A percentile compares a stretch with the other conserved stretches of the same genome.
Conservation (phyloP, 1,140 invertebrate species). For the Steinernema khuongi region DNA sequence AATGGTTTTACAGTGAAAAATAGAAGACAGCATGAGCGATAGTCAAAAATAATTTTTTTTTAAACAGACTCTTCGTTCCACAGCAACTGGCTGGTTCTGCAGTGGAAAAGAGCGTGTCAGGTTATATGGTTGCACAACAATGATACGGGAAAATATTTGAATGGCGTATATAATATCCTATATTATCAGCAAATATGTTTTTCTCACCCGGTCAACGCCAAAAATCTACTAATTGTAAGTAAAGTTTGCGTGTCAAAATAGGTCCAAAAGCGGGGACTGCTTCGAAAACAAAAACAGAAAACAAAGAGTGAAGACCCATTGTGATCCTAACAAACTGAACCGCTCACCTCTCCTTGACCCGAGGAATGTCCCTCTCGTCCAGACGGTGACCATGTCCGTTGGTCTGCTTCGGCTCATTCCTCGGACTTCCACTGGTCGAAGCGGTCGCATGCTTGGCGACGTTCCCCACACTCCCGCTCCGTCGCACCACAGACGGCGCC, state of each 20-base stretch:
- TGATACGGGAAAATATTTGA: too few relatives aligned
- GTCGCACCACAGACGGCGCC: neutral
- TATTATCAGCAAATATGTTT: too few relatives aligned
- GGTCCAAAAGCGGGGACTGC: neutral
- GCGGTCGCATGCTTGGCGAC: neutral
- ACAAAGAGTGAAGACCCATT: neutral
- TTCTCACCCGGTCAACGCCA: too few relatives aligned
- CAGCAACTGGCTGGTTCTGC: too few relatives aligned
- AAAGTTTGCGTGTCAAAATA: too few relatives aligned
- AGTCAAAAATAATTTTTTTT: neutral
- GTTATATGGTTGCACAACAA: too few relatives aligned
- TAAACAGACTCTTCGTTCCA: neutral
- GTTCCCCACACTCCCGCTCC: neutral
- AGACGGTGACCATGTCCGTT: neutral
- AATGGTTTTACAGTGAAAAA: neutral
- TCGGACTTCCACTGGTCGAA: neutral
- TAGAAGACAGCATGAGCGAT: neutral
- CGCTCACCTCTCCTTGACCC: neutral
- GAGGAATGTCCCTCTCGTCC: neutral
- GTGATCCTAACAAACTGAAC: neutral
- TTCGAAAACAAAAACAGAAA: neutral
- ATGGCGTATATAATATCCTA: too few relatives aligned
- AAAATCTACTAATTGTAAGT: too few relatives aligned
- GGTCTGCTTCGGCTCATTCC: neutral
- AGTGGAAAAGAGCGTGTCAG: too few relatives aligned